Conservation (phyloP, 2,888 invertebrate genomes). For the Scaeva pyrastri region DNA sequence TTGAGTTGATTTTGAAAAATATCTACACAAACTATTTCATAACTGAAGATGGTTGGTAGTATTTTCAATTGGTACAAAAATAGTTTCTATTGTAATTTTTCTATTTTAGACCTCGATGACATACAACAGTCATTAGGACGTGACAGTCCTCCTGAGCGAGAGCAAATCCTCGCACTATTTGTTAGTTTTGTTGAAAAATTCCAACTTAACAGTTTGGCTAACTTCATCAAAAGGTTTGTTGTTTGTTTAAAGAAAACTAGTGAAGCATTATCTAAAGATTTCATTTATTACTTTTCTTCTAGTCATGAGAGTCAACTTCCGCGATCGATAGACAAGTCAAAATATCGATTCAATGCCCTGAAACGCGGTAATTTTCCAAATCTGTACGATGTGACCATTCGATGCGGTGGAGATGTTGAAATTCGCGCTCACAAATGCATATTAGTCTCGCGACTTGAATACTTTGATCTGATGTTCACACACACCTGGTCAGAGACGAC, state of each 20-base stretch:
- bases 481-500: slow-evolving; percentile 87
- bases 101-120: slow-evolving; percentile 80
- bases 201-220: slow-evolving; percentile 80
- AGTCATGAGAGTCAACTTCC: slow-evolving; percentile 70
- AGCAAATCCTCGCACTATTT: slow-evolving; percentile 79
- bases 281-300: slow-evolving; percentile 77
- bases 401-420: slow-evolving; percentile 84
- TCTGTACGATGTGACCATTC: slow-evolving; percentile 87
- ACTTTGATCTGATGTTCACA: slow-evolving; percentile 93
- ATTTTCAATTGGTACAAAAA: not conserved
- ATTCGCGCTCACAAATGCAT: slow-evolving; percentile 92
- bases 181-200: slow-evolving; percentile 80
- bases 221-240: slow-evolving; percentile 79
- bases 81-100: not conserved
- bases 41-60: slow-evolving; percentile 80
- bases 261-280: not conserved
- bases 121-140: slow-evolving; percentile 81
- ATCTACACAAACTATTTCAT: slow-evolving; percentile 87
- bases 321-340: slow-evolving; percentile 72
- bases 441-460: slow-evolving; percentile 92
- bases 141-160: slow-evolving; percentile 76
- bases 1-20: slow-evolving; percentile 88
- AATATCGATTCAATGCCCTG: slow-evolving; percentile 83
- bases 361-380: slow-evolving; percentile 84
- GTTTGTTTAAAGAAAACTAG: not conserved